phyloP scores from a whole-genome alignment of 1,140 invertebrate species.

The Saccostrea glomerata region DNA sequence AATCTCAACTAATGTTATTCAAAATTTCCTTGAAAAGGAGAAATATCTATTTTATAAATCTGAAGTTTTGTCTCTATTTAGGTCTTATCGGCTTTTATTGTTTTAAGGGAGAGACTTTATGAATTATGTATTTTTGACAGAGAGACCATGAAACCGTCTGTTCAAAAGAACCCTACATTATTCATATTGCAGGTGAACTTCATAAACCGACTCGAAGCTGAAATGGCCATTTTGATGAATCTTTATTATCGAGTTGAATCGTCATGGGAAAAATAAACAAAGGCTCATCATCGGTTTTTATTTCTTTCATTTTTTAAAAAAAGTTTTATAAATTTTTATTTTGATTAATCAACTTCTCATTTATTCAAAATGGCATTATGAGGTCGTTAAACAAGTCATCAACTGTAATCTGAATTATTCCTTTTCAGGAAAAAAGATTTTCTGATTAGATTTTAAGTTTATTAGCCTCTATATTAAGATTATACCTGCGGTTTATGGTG shows the following conservation, averaged over 20 bases:
- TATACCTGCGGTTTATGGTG: background rate
- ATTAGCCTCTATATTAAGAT: background rate
- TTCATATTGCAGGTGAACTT: conserved; percentile 31
- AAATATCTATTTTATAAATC: conserved; percentile 31
- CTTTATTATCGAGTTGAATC: conserved; percentile 14
- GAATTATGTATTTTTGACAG: conserved; percentile 37
- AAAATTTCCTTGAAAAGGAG: background rate
- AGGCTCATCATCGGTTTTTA: background rate
- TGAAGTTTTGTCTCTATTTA: conserved; percentile 14
- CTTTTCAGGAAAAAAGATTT: background rate
- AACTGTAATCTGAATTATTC: background rate
- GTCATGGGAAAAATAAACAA: conserved; percentile 29
- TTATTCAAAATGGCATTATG: conserved; percentile 7
- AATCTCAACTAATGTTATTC: background rate
- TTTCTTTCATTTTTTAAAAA: background rate
- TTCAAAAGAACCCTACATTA: conserved; percentile 29
- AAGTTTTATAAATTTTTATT: background rate
- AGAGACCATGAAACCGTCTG: background rate
- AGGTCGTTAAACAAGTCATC: conserved; percentile 9
- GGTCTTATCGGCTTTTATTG: conserved; percentile 23
- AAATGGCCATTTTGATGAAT: background rate
- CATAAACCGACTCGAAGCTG: background rate
- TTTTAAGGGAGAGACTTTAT: conserved; percentile 5
- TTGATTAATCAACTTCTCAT: conserved; percentile 26
- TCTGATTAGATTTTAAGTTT: background rate